Percentiles rank a stretch among this genome's conserved stretches.
Conservation (phyloP, 2,113 vertebrate species). For the Prolemur simus region DNA sequence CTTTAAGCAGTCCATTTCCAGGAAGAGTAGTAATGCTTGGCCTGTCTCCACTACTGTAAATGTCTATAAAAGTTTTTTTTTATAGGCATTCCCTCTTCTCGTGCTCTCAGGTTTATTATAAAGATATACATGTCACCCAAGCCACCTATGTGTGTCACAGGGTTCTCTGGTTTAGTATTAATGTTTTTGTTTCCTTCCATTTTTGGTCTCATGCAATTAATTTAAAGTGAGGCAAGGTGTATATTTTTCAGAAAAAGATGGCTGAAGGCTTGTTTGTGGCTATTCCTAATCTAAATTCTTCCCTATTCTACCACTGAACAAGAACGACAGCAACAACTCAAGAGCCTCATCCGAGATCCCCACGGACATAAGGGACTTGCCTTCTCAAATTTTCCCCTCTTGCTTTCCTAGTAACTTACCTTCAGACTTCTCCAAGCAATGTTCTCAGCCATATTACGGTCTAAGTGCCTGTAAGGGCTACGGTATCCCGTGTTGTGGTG, state of each 20-base stretch:
- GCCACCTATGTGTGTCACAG: background rate
- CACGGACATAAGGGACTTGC: background rate
- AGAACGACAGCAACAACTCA: background rate
- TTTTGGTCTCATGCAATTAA: background rate
- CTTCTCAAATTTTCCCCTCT: background rate
- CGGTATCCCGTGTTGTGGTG: too few species aligned
- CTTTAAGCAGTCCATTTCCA: slow-evolving; percentile 7
- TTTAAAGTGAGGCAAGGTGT: background rate
- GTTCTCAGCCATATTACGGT: background rate
- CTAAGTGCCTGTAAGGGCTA: background rate
- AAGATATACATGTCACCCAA: background rate
- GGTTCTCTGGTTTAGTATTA: background rate
- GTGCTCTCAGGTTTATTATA: background rate
- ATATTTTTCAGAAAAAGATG: background rate
- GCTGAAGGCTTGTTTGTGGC: background rate
- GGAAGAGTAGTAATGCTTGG: background rate
- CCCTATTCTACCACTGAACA: background rate
- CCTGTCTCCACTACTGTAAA: background rate
- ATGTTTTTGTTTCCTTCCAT: background rate
- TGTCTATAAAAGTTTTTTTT: background rate
- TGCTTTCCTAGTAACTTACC: background rate
- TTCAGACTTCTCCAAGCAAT: background rate
- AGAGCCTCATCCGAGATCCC: background rate
- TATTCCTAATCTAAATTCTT: background rate
- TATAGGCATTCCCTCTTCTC: background rate